Evolutionary conservation across 64 coral and sea anemone genomes (phyloP).

Genomic region (Porites lutea): DNA sequence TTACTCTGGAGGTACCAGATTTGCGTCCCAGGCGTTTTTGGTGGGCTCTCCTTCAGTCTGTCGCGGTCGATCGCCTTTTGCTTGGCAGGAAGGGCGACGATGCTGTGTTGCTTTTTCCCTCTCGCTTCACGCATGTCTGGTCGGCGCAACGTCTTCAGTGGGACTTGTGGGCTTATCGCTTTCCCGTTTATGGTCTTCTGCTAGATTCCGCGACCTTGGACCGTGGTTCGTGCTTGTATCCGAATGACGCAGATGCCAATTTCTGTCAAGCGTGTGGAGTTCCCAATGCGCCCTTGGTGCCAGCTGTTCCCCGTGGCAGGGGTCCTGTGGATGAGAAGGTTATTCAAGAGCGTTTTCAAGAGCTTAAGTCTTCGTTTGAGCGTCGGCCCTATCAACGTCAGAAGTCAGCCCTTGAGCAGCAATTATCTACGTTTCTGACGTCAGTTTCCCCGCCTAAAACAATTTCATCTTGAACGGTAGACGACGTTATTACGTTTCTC

Average conservation of each 20-base stretch:
- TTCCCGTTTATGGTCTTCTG: neutral
- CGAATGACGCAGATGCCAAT: slow-evolving; percentile 14
- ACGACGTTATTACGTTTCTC: slow-evolving; percentile 53
- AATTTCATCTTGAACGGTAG: slow-evolving; percentile 4
- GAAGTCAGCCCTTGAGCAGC: slow-evolving; percentile 21
- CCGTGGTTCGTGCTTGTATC: neutral
- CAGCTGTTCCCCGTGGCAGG: neutral
- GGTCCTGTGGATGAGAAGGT: neutral
- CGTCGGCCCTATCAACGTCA: slow-evolving; percentile 7
- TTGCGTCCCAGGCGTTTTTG: slow-evolving; percentile 11
- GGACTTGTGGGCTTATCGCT: slow-evolving; percentile 9
- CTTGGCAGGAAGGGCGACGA: neutral
- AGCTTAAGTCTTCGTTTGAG: neutral
- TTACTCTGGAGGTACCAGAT: slow-evolving; percentile 20
- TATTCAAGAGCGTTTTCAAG: neutral
- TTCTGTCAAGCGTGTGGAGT: slow-evolving; percentile 14
- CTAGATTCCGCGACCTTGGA: neutral
- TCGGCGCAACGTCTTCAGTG: neutral
- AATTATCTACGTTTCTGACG: neutral
- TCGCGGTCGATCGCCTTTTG: neutral
- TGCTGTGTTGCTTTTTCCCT: neutral
- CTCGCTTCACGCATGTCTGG: neutral
- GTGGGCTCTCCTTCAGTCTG: slow-evolving; percentile 20
- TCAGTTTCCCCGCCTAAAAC: neutral
- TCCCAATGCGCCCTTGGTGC: neutral